Percentiles rank a stretch among this genome's conserved stretches.
phyloP scores from a whole-genome alignment of 1,140 invertebrate genomes.

The Drosophila bocqueti region DNA sequence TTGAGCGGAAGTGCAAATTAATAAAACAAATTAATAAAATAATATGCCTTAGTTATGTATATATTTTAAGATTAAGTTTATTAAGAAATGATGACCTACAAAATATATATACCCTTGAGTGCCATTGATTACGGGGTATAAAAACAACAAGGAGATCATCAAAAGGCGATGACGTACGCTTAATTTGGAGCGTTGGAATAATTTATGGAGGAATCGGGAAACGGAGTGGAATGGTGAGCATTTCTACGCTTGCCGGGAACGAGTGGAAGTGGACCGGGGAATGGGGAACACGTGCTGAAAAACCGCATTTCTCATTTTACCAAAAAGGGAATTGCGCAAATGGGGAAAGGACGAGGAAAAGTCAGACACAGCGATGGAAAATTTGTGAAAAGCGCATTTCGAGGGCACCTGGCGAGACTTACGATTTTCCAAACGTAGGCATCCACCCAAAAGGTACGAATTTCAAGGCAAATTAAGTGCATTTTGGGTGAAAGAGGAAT shows the following conservation, averaged over 20 bases:
- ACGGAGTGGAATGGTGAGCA: constrained; percentile 20
- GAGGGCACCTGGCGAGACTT: not conserved
- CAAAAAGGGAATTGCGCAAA: not conserved
- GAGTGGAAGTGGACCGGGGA: constrained; percentile 15
- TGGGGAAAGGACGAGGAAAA: constrained; percentile 14
- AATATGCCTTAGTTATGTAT: too few species aligned
- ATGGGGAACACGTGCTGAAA: constrained; percentile 62
- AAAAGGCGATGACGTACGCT: constrained; percentile 79
- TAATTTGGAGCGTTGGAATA: constrained; percentile 74
- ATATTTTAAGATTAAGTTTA: too few species aligned
- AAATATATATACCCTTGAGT: not conserved
- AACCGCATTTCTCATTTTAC: constrained; percentile 45
- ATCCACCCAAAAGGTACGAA: constrained; percentile 4
- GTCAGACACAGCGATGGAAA: constrained; percentile 7
- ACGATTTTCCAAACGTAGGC: not conserved
- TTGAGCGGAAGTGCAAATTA: not conserved
- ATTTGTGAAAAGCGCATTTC: constrained; percentile 23
- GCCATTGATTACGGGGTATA: constrained; percentile 28
- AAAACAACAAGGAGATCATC: constrained; percentile 42
- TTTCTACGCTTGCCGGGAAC: constrained; percentile 39
- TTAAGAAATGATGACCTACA: too few species aligned
- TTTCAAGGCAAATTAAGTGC: not conserved
- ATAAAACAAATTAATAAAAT: not conserved
- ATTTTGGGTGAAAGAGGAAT: not conserved
- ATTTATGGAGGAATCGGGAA: constrained; percentile 58